Conservation (phyloP, 1,140 invertebrate species). For the Caenorhabditis tropicalis region DNA sequence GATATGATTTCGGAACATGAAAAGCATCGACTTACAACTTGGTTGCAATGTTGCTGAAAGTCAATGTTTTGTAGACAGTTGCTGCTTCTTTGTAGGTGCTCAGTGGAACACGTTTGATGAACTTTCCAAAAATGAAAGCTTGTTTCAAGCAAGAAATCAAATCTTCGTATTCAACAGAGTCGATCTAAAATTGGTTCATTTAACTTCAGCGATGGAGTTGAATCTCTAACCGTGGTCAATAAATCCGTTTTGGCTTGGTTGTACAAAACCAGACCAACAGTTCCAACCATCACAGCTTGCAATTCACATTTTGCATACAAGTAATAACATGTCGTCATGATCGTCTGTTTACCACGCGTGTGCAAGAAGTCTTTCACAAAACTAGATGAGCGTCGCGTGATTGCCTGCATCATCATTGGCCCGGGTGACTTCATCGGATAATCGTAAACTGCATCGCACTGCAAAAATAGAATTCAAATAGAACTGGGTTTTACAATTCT, state of each 20-base stretch:
- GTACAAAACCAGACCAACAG: not conserved
- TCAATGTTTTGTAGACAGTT: slow-evolving; percentile 1
- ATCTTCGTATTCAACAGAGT: not conserved
- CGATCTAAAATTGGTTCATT: not conserved
- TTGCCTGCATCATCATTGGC: not conserved
- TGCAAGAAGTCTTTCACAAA: not conserved
- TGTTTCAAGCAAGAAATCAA: not conserved
- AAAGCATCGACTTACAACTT: too few relatives aligned
- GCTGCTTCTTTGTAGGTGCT: not conserved
- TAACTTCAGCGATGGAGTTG: not conserved
- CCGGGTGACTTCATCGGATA: not conserved
- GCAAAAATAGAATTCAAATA: not conserved
- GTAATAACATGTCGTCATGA: slow-evolving; percentile 8
- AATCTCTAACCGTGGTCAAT: not conserved
- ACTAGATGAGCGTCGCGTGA: not conserved
- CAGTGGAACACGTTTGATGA: not conserved
- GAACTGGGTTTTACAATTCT: not conserved
- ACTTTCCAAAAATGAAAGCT: not conserved
- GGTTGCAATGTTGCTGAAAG: not conserved
- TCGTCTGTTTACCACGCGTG: not conserved
- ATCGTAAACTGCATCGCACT: not conserved
- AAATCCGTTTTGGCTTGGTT: slow-evolving; percentile 1
- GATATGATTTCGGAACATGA: too few relatives aligned
- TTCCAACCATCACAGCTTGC: not conserved
- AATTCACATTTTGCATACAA: not conserved